phyloP scores from a whole-genome alignment of 1,140 invertebrate species.

The Drosophila takahashii region DNA sequence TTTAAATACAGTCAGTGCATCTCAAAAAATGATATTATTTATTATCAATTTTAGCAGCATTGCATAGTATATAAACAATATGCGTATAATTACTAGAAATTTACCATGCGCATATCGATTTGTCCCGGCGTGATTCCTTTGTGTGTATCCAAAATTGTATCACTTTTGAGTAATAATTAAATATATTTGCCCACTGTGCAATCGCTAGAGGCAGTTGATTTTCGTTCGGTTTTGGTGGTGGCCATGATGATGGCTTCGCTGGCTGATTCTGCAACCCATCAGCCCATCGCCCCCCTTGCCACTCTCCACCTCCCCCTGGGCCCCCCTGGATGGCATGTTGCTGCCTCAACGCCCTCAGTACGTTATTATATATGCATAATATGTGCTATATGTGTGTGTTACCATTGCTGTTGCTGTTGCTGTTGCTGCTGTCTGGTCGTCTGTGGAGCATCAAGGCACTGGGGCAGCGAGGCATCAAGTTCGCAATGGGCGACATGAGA shows the following conservation, averaged over 20 bases:
- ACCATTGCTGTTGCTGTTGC: conserved; percentile 17
- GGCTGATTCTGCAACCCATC: conserved; percentile 30
- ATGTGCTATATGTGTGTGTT: conserved; percentile 25
- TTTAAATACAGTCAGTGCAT: too few relatives aligned
- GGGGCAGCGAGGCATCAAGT: conserved; percentile 81
- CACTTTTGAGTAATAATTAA: too few relatives aligned
- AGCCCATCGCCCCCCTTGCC: conserved; percentile 6
- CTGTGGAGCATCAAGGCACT: conserved; percentile 83
- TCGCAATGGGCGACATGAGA: conserved; percentile 65
- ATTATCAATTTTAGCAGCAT: too few relatives aligned
- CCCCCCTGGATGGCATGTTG: conserved; percentile 61
- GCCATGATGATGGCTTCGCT: conserved; percentile 58
- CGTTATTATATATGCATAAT: conserved; percentile 55
- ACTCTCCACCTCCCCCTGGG: neutral
- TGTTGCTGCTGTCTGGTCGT: conserved; percentile 74
- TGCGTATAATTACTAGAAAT: too few relatives aligned
- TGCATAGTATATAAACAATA: too few relatives aligned
- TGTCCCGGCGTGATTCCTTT: too few relatives aligned
- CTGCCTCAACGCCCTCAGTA: conserved; percentile 78
- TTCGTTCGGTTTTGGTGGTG: conserved; percentile 46
- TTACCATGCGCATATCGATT: too few relatives aligned
- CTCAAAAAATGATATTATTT: too few relatives aligned
- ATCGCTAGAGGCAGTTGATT: conserved; percentile 25
- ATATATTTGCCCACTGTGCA: neutral
- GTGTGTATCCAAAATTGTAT: too few relatives aligned